phyloP scores from a whole-genome alignment of 2,797 vertebrate genomes.

The Onychomys leucogaster region DNA sequence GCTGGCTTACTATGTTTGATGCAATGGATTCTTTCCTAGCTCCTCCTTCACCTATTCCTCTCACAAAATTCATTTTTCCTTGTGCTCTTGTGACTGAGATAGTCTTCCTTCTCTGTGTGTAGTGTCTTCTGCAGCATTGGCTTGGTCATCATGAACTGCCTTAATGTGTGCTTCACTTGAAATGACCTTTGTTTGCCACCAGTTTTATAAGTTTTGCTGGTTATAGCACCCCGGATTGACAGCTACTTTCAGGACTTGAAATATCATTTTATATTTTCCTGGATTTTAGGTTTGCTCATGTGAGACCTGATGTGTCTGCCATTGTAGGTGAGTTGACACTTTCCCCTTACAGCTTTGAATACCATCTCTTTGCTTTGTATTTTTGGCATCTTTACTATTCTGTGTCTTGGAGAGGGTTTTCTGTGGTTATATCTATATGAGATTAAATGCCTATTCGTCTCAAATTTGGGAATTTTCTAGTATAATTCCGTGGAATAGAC shows the following conservation, averaged over 20 bases:
- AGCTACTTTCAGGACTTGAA: neutral
- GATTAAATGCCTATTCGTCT: neutral
- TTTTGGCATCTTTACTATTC: neutral
- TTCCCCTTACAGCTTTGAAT: neutral
- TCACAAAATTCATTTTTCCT: neutral
- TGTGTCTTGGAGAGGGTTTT: neutral
- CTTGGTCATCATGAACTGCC: neutral
- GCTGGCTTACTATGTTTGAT: neutral
- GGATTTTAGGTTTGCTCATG: neutral
- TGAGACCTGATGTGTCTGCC: neutral
- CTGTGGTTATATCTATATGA: neutral
- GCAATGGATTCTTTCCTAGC: neutral
- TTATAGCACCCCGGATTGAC: neutral
- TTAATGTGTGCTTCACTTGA: neutral
- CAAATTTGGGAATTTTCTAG: neutral
- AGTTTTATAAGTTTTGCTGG: neutral
- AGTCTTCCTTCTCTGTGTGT: neutral
- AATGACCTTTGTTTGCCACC: neutral
- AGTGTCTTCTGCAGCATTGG: neutral
- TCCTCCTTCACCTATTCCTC: neutral
- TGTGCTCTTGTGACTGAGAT: neutral
- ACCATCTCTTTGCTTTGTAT: neutral
- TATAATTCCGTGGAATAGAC: neutral
- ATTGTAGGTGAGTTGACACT: neutral
- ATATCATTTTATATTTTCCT: neutral